phyloP scores from a whole-genome alignment of 2,797 vertebrate species.

The Fratercula arctica region DNA sequence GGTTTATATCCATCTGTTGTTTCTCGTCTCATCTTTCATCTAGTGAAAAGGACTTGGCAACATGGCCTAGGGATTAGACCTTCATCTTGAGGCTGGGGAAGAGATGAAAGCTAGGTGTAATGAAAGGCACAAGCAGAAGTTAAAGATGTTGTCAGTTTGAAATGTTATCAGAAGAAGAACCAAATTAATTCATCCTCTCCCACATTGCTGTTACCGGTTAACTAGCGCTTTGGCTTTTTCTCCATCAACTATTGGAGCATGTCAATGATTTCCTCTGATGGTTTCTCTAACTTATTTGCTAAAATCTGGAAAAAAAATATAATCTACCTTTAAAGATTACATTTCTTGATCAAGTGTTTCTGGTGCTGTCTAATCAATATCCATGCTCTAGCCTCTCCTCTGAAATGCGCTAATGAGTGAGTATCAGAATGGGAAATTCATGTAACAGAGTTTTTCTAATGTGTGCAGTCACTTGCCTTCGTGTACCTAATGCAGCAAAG shows the following conservation, averaged over 20 bases:
- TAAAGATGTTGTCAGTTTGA: not conserved
- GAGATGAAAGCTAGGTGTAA: not conserved
- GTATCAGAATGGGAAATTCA: not conserved
- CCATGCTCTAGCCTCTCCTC: not conserved
- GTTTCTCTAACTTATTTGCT: not conserved
- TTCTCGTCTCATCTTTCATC: slow-evolving; percentile 25
- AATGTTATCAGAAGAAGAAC: not conserved
- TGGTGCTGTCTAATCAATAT: not conserved
- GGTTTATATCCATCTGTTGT: slow-evolving; percentile 36
- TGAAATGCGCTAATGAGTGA: not conserved
- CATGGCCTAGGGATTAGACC: not conserved
- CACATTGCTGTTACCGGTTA: not conserved
- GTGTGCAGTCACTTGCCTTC: not conserved
- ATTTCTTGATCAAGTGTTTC: not conserved
- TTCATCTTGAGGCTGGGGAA: not conserved
- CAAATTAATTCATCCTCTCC: not conserved
- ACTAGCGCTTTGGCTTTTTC: not conserved
- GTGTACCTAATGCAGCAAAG: not conserved
- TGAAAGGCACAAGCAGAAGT: not conserved
- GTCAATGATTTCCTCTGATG: not conserved
- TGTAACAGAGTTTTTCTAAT: not conserved
- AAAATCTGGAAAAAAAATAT: not conserved
- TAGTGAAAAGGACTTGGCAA: not conserved
- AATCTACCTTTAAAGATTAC: not conserved
- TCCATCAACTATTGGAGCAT: not conserved